Evolutionary conservation across 2,888 invertebrate species (phyloP), one percentile per base, ranked within the genome.

Genomic region (Thyatira batis): DNA sequence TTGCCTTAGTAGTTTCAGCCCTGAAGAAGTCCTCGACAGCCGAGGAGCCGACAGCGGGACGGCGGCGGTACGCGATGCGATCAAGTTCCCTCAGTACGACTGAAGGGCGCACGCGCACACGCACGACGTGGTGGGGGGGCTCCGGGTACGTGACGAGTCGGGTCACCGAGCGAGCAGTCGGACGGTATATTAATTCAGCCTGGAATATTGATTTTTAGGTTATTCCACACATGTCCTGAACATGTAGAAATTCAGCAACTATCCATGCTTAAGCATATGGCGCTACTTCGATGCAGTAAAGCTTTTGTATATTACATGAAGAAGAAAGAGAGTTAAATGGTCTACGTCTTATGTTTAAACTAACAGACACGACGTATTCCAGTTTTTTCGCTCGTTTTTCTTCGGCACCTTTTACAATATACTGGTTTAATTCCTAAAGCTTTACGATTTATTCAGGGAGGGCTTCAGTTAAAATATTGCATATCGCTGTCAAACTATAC

Each of bases 21-120:
- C 95, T 95, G 88, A 95, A 95, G 91, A 95, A 97, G 80, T 95
- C 95, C 71, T 95, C 96, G 66, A 95, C 93, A 71, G 96, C 94
- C 58, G 94, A 94, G 71, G 94, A 92, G 60, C 94, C 93, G 51
- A 89, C 76, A 53, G 86, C 84, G 28, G 95, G 94, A 62, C 95
- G 93, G 62, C 92, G 87, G 81, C 94, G 93, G 84, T 94, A 93
- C 69, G 93, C 92, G 82, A 95, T 95, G 80, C 95, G 93, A 82
- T 95, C 94, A 73, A 94, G 93, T 80, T 95, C 95, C 60, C 93
- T 93, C 73, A 94, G 92, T 73, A 96, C 89, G 59, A 95, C 93
- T 48, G 95, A 94, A 50, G 95, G 94, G 45, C 94, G 93, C 69
- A 94, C 93, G 65, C 94, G 93, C 60, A 92, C 88, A 55, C 92